These are phyloP conservation scores for Bembecia ichneumoniformis DNA, from an alignment of 2,888 invertebrate species.

Conservation along the genomic window DNA sequence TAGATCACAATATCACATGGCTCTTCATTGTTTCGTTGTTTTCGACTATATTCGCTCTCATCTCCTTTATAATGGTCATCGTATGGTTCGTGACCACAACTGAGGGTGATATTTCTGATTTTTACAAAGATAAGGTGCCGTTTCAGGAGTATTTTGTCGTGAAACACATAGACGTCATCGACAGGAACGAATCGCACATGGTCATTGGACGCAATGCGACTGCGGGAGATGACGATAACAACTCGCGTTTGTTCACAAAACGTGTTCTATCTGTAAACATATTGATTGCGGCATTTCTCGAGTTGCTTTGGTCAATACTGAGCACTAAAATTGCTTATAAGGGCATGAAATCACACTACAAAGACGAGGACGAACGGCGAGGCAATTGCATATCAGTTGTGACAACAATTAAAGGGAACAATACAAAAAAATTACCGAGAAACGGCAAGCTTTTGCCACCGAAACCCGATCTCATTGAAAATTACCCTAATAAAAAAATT, in stretches of 20 bases:
- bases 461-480: slow-evolving; percentile 68
- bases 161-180: slow-evolving; percentile 44
- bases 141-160: slow-evolving; percentile 49
- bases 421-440: slow-evolving; percentile 43
- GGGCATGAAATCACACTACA: slow-evolving; percentile 75
- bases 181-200: slow-evolving; percentile 51
- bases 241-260: slow-evolving; percentile 45
- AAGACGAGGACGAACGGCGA: slow-evolving; percentile 57
- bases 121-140: slow-evolving; percentile 53
- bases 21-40: slow-evolving; percentile 71
- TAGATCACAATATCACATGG: slow-evolving; percentile 76
- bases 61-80: slow-evolving; percentile 50
- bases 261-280: slow-evolving; percentile 72
- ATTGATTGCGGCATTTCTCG: slow-evolving; percentile 70
- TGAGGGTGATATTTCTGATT: slow-evolving; percentile 44
- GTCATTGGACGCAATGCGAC: slow-evolving; percentile 37
- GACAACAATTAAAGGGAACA: slow-evolving; percentile 71
- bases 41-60: slow-evolving; percentile 63
- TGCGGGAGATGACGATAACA: slow-evolving; percentile 20
- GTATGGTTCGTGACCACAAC: slow-evolving; percentile 53
- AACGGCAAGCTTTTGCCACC: slow-evolving; percentile 52
- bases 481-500: slow-evolving; percentile 68
- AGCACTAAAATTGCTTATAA: slow-evolving; percentile 72
- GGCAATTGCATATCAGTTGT: slow-evolving; percentile 68
- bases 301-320: slow-evolving; percentile 73